Base-by-base conservation (phyloP, 2,888 invertebrate genomes). In the Dynastes hyllus region DNA sequence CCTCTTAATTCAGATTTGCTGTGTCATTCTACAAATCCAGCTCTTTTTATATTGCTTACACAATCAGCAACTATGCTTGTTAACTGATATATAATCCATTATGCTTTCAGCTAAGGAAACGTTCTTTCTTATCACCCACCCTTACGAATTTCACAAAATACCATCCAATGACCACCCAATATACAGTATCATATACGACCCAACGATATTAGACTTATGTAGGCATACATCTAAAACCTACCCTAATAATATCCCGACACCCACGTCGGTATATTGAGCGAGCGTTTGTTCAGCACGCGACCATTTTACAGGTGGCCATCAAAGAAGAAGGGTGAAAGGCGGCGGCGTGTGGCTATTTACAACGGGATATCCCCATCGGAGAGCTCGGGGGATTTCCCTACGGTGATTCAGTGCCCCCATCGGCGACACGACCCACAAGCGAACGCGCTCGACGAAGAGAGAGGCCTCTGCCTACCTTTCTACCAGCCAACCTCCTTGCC, bases 271-370 rank as follows among this genome's bases (percentile, higher is more conserved):
- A 27, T 50, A 81, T 80, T 61, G 45, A 58, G 45, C 73, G 73
- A 40, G 73, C 16, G 32, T 32, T 45, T 80, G 81, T 80, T 80
- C 80, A 83, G 85, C 85, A 85, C 85, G 85, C 85, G 85, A 85
- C 85, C 83, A 83, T 80, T 83, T 79, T 81, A 83, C 84, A 85
- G 84, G 84, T 84, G 83, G 83, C 81, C 80, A 50, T 45, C 45
- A 80, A 81, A 78, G 78, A 80, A 80, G 81, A 83, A 83, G 82
- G 83, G 83, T 83, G 82, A 82, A 79, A 80, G 79, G 70, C 73
- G 65, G 76, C 71, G 50, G 77, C 75, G 78, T 76, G 83, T 81
- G 82, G 83, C 83, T 83, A 83, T 83, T 83, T 83, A 79, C 78
- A 80, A 81, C 79, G 61, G 73, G 73, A 58, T 58, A 73, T 81